A percentile compares a stretch with the other conserved stretches of the same genome.
Conservation (phyloP, 2,797 vertebrate species). For the Pseudochaenichthys georgianus region DNA sequence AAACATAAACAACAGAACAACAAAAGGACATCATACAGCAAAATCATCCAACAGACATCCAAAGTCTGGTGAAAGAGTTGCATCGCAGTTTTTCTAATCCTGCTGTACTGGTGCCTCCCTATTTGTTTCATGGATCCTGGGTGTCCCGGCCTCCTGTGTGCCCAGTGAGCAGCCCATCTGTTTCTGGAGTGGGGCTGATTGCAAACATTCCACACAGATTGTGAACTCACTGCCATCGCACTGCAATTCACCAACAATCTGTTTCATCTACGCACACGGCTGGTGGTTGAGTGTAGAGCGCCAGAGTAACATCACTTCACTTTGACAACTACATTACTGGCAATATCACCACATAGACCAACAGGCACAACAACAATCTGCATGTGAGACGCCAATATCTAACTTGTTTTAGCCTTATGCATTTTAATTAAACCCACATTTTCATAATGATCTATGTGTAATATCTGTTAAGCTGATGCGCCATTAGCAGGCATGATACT, state of each 20-base stretch:
- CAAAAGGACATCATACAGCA: too few species aligned
- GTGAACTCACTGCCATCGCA: conserved; percentile 66
- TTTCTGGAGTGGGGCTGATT: conserved; percentile 67
- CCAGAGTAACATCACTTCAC: conserved; percentile 49
- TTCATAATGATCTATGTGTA: background rate
- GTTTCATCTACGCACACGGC: conserved; percentile 62
- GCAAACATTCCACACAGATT: conserved; percentile 73
- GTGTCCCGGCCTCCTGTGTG: conserved; percentile 51
- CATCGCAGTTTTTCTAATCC: conserved; percentile 7
- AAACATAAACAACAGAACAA: too few species aligned
- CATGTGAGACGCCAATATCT: conserved; percentile 3
- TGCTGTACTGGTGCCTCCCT: conserved; percentile 9
- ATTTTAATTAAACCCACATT: background rate
- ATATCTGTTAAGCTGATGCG: background rate
- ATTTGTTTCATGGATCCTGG: conserved; percentile 51
- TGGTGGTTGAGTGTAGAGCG: conserved; percentile 69
- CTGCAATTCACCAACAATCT: conserved; percentile 69
- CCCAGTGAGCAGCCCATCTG: conserved; percentile 74
- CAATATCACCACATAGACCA: conserved; percentile 7
- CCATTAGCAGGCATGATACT: background rate
- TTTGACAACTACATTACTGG: conserved; percentile 55
- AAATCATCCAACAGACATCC: too few species aligned
- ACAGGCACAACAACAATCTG: conserved; percentile 14
- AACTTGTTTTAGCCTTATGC: conserved; percentile 14
- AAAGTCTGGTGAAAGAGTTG: background rate